Percentiles rank a stretch among this genome's conserved stretches.
Evolutionary conservation across 2,888 invertebrate genomes (phyloP).

Genomic region (Stenolophus ochropezus): DNA sequence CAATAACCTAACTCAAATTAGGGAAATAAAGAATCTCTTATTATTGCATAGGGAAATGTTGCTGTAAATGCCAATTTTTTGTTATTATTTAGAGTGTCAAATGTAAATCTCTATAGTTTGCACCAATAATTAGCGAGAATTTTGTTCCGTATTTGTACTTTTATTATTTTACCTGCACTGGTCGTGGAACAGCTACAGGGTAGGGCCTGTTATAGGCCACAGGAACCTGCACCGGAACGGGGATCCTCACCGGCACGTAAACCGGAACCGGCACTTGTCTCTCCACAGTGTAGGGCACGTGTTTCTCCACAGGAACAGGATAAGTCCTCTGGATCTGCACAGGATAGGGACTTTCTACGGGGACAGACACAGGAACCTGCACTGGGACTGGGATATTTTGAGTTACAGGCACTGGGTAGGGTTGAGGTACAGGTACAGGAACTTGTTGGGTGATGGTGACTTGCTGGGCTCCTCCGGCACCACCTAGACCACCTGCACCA

Average conservation of each 20-base stretch:
- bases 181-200: conserved; percentile 5
- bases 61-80: too few relatives aligned
- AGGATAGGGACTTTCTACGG: conserved; percentile 35
- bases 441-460: conserved; percentile 22
- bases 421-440: conserved; percentile 28
- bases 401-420: background rate
- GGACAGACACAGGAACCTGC: conserved; percentile 25
- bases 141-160: too few relatives aligned
- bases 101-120: too few relatives aligned
- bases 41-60: too few relatives aligned
- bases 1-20: too few relatives aligned
- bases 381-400: conserved; percentile 17
- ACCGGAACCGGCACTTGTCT: conserved; percentile 16
- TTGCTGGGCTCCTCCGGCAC: conserved; percentile 11
- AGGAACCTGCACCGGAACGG: conserved; percentile 17
- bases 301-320: conserved; percentile 39
- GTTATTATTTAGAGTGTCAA: too few relatives aligned
- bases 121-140: too few relatives aligned
- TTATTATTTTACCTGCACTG: background rate
- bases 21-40: too few relatives aligned
- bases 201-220: conserved; percentile 38
- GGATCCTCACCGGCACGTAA: background rate
- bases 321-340: conserved; percentile 9
- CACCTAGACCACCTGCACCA: background rate
- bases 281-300: conserved; percentile 37